phyloP scores from a whole-genome alignment of 2,797 vertebrate genomes.

The Sitta carolinensis region DNA sequence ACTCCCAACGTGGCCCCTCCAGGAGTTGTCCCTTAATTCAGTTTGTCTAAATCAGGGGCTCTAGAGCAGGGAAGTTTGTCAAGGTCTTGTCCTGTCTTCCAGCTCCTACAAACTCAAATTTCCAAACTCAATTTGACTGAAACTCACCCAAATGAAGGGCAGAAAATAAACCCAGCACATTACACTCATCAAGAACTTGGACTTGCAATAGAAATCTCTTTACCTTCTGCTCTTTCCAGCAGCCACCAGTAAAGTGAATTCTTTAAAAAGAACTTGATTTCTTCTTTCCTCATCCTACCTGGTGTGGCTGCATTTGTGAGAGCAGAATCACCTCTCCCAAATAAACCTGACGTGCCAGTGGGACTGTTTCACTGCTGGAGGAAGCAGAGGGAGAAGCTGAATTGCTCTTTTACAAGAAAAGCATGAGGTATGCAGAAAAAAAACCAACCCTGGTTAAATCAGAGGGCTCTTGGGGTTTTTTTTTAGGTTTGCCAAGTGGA shows the following conservation, averaged over 20 bases:
- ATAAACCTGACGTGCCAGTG: background rate
- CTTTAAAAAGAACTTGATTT: background rate
- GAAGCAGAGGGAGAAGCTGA: background rate
- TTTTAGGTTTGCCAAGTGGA: background rate
- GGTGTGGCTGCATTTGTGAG: background rate
- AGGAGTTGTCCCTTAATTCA: background rate
- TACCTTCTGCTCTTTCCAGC: background rate
- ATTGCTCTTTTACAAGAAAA: constrained; percentile 1
- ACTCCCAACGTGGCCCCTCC: background rate
- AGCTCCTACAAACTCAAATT: background rate
- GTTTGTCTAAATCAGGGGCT: background rate
- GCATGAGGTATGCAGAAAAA: background rate
- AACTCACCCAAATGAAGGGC: background rate
- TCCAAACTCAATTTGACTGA: background rate
- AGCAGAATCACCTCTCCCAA: background rate
- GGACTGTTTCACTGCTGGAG: background rate
- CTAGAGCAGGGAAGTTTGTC: background rate
- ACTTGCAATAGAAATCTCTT: background rate
- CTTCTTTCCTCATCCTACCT: background rate
- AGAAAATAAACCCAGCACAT: background rate
- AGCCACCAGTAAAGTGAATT: background rate
- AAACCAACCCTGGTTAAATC: background rate
- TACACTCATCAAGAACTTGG: background rate
- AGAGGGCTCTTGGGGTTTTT: background rate
- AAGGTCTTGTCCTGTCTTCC: background rate